Percentiles rank a stretch among this genome's conserved stretches.
These are phyloP conservation scores for Theocolax elegans DNA, from an alignment of 1,140 invertebrate genomes.

Conservation along the genomic window DNA sequence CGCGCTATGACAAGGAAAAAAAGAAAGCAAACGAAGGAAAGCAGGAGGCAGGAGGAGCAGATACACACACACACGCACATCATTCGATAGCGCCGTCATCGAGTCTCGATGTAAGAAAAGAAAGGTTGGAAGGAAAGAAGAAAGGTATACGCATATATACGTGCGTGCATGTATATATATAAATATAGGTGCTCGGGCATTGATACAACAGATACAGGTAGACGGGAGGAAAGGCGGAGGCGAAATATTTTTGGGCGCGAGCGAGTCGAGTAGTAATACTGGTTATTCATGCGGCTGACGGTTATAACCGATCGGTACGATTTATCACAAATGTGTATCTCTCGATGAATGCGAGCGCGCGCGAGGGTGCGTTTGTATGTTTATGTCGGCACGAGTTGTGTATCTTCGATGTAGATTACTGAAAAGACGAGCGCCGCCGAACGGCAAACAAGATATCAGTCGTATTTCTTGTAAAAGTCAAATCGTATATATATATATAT, in stretches of 20 bases:
- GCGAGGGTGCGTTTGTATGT: not conserved
- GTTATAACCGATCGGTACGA: conserved; percentile 23
- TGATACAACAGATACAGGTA: too few species aligned
- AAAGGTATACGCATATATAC: too few species aligned
- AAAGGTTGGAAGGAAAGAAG: too few species aligned
- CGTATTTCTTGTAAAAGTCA: conserved; percentile 32
- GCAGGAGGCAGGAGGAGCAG: not conserved
- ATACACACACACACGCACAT: too few species aligned
- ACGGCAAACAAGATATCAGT: conserved; percentile 30
- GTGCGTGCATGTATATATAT: too few species aligned
- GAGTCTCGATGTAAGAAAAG: too few species aligned
- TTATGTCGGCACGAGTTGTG: not conserved
- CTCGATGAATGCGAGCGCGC: not conserved
- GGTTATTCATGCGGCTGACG: conserved; percentile 19
- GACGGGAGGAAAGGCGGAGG: conserved; percentile 10
- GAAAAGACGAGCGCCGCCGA: conserved; percentile 13
- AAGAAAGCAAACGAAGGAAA: not conserved
- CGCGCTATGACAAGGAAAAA: conserved; percentile 16
- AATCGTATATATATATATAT: conserved; percentile 17
- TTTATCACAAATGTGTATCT: conserved; percentile 25
- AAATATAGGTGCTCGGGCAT: not conserved
- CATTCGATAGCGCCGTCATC: not conserved
- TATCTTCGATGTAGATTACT: conserved; percentile 32
- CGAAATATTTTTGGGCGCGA: conserved; percentile 30
- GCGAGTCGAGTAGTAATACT: not conserved